phyloP scores from a whole-genome alignment of 1,140 invertebrate genomes.

The Trialeurodes vaporariorum region DNA sequence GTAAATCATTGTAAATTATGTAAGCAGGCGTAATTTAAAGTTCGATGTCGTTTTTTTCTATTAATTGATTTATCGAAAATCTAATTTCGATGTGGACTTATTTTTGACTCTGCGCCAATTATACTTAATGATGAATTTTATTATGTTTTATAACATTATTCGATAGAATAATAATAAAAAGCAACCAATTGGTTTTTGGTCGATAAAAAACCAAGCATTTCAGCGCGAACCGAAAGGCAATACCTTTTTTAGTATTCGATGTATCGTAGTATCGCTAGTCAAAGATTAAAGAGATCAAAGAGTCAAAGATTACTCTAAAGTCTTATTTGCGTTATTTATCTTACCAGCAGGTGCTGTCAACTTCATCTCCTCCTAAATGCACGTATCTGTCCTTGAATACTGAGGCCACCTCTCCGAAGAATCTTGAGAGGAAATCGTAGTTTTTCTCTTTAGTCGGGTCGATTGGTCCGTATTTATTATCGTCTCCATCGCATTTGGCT shows the following conservation, averaged over 20 bases:
- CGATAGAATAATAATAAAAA: background rate
- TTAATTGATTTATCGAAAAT: too few relatives aligned
- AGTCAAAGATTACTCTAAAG: background rate
- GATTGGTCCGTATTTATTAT: conserved; percentile 49
- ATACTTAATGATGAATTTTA: too few relatives aligned
- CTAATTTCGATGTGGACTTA: too few relatives aligned
- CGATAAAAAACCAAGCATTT: background rate
- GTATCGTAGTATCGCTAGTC: background rate
- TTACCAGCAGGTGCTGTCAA: conserved; percentile 75
- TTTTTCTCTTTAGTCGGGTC: conserved; percentile 51
- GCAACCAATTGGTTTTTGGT: background rate
- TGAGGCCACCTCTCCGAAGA: conserved; percentile 54
- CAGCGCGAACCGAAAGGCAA: background rate
- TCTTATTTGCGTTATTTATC: conserved; percentile 6
- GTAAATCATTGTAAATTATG: too few relatives aligned
- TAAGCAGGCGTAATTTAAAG: too few relatives aligned
- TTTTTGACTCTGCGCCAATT: too few relatives aligned
- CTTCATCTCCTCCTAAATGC: conserved; percentile 88
- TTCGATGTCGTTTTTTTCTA: too few relatives aligned
- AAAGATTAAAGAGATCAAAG: background rate
- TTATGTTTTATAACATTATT: background rate
- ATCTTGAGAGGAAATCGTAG: conserved; percentile 50
- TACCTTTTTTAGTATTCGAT: background rate
- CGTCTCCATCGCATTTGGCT: conserved; percentile 20
- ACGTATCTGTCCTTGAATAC: conserved; percentile 66